Percentiles rank a stretch among this genome's conserved stretches.
Conservation (phyloP, 2,888 invertebrate species). For the Morpho achilles region DNA sequence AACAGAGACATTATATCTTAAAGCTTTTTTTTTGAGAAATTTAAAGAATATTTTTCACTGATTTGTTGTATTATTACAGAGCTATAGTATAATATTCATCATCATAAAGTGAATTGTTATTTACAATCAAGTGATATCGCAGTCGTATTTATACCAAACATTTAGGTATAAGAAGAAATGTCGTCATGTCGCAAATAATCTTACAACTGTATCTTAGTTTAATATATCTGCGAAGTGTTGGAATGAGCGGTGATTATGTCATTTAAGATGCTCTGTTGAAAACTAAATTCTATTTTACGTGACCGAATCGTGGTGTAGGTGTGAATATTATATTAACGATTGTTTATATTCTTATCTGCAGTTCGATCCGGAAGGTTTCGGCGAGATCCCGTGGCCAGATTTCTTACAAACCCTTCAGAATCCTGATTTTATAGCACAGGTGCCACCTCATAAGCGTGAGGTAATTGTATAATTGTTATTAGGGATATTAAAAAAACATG, state of each 20-base stretch:
- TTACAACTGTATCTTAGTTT: not conserved
- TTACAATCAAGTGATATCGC: too few relatives aligned
- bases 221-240: conserved; percentile 50
- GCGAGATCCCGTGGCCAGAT: conserved; percentile 93
- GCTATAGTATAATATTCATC: too few relatives aligned
- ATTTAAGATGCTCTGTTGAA: conserved; percentile 48
- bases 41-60: too few relatives aligned
- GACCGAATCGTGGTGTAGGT: conserved; percentile 38
- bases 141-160: too few relatives aligned
- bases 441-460: conserved; percentile 87
- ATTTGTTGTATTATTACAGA: too few relatives aligned
- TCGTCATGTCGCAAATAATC: not conserved
- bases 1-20: too few relatives aligned
- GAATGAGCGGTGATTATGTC: conserved; percentile 51
- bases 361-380: conserved; percentile 96
- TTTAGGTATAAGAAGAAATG: not conserved
- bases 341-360: conserved; percentile 53
- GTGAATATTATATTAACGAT: conserved; percentile 33
- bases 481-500: not conserved
- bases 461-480: conserved; percentile 47
- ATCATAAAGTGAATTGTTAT: too few relatives aligned
- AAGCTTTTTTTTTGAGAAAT: too few relatives aligned
- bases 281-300: conserved; percentile 48
- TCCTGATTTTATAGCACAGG: conserved; percentile 87
- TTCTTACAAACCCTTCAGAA: conserved; percentile 87